Evolutionary conservation across 2,797 vertebrate species (phyloP).

Genomic region (Anomalospiza imberbis): DNA sequence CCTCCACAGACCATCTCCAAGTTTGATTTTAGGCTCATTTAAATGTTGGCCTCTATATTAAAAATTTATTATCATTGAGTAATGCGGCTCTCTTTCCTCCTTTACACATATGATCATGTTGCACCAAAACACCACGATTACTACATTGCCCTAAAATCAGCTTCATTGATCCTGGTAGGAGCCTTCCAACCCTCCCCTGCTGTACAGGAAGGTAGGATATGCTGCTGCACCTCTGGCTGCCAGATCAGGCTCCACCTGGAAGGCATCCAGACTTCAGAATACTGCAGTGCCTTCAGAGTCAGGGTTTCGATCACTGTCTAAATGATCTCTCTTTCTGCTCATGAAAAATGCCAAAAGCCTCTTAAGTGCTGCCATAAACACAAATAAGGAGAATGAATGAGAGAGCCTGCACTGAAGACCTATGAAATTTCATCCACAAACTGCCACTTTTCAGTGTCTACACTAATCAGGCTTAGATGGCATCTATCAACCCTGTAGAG

Average conservation of each 20-base stretch:
- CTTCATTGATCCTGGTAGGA: neutral
- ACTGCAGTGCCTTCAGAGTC: neutral
- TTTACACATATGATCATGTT: neutral
- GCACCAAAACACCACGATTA: neutral
- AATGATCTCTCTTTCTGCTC: neutral
- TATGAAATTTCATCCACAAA: neutral
- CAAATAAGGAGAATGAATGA: neutral
- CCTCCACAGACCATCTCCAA: neutral
- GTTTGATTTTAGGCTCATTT: neutral
- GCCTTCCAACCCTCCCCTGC: neutral
- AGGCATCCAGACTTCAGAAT: neutral
- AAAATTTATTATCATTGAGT: neutral
- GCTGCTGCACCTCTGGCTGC: neutral
- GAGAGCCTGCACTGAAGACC: neutral
- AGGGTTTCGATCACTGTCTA: neutral
- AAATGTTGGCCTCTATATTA: neutral
- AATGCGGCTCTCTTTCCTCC: neutral
- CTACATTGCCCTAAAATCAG: neutral
- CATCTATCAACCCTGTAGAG: neutral
- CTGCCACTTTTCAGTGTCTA: neutral
- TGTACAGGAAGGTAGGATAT: neutral
- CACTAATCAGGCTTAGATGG: neutral
- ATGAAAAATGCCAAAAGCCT: neutral
- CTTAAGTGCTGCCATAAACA: neutral
- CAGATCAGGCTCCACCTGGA: neutral